phyloP scores from a whole-genome alignment of 2,113 vertebrate genomes.

The Ahaetulla prasina region DNA sequence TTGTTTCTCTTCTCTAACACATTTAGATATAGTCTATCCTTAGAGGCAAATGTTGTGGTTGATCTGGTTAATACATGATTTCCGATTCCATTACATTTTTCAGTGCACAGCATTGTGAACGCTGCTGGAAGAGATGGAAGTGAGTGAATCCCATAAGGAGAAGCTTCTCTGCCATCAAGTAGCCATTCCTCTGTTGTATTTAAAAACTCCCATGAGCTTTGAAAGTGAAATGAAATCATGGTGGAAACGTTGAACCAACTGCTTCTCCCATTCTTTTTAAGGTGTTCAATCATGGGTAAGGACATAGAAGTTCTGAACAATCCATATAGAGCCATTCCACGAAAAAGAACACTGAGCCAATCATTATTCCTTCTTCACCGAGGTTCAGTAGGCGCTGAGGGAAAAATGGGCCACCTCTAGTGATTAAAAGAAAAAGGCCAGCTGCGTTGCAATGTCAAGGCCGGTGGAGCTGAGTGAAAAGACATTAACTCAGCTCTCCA shows the following conservation, averaged over 20 bases:
- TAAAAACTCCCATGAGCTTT: neutral
- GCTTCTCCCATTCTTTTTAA: neutral
- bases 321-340: neutral
- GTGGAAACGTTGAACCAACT: neutral
- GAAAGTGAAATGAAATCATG: neutral
- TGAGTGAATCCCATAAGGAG: neutral
- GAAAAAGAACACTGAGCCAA: neutral
- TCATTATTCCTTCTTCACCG: neutral
- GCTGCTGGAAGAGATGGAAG: neutral
- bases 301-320: neutral
- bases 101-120: neutral
- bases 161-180: neutral
- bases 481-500: neutral
- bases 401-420: neutral
- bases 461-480: neutral
- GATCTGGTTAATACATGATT: neutral
- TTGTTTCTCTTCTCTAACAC: neutral
- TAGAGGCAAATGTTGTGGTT: neutral
- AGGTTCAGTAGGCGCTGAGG: neutral
- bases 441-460: neutral
- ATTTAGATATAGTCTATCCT: neutral
- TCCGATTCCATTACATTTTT: neutral
- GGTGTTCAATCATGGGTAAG: neutral
- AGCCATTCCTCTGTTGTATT: neutral
- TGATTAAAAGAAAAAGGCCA: neutral